A percentile compares a stretch with the other conserved stretches of the same genome.
Conservation (phyloP, 1,140 invertebrate species). For the Drosophila gunungcola region DNA sequence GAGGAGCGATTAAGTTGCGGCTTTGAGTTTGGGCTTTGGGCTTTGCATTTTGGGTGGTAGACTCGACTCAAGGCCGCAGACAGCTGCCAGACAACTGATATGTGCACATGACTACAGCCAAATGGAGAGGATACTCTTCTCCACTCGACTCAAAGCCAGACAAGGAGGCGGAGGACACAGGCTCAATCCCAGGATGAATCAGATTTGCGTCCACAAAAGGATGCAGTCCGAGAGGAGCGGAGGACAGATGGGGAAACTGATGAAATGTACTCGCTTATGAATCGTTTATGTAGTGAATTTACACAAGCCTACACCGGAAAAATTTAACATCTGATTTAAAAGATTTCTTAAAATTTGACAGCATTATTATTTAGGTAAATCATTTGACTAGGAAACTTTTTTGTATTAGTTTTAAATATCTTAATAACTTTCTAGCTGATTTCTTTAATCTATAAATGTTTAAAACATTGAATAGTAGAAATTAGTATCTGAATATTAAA, state of each 20-base stretch:
- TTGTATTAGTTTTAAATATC: too few relatives aligned
- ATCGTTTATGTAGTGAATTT: slow-evolving; percentile 36
- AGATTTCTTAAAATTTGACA: too few relatives aligned
- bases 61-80: slow-evolving; percentile 80
- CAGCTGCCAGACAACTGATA: slow-evolving; percentile 84
- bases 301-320: slow-evolving; percentile 37
- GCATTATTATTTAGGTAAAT: too few relatives aligned
- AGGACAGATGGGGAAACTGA: slow-evolving; percentile 38
- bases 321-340: neutral
- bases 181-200: slow-evolving; percentile 36
- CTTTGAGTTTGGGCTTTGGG: slow-evolving; percentile 59
- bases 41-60: slow-evolving; percentile 13
- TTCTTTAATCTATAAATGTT: too few relatives aligned
- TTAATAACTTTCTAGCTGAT: too few relatives aligned
- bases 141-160: slow-evolving; percentile 37
- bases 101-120: slow-evolving; percentile 73
- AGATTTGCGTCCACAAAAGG: slow-evolving; percentile 61
- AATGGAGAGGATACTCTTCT: slow-evolving; percentile 16
- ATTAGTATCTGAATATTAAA: too few relatives aligned
- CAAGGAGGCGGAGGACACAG: slow-evolving; percentile 35
- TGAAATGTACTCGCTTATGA: slow-evolving; percentile 73
- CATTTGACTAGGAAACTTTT: too few relatives aligned
- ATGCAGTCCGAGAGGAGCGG: slow-evolving; percentile 41
- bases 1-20: slow-evolving; percentile 74
- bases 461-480: too few relatives aligned